Conservation (phyloP, 2,797 vertebrate genomes). For the Oceanodroma leucorhoa region DNA sequence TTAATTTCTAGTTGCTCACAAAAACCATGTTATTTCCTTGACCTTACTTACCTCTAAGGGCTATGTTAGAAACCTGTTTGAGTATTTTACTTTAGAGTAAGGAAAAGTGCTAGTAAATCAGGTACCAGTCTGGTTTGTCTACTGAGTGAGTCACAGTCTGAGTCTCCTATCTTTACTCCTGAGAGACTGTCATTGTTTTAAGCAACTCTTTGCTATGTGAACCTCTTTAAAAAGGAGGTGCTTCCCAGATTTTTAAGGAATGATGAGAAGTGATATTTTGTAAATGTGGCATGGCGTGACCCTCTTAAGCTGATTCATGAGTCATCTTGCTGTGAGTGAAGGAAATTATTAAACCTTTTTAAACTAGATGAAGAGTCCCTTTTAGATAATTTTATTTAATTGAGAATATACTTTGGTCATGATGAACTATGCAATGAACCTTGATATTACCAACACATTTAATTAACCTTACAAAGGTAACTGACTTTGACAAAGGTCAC, state of each 20-base stretch:
- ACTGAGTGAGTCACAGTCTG: no score
- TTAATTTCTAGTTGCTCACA: not conserved
- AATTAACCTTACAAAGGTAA: not conserved
- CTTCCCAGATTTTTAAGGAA: not conserved
- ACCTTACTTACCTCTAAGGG: not conserved
- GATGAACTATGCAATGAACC: not conserved
- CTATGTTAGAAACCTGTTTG: not conserved
- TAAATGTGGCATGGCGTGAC: not conserved
- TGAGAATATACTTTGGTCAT: not conserved
- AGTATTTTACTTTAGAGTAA: not conserved
- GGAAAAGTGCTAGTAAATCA: not conserved
- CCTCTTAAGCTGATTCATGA: not conserved
- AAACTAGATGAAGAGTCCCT: not conserved
- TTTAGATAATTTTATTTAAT: not conserved
- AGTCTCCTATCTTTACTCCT: accelerated
- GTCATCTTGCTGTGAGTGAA: not conserved
- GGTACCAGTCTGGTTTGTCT: not conserved
- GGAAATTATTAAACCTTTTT: not conserved
- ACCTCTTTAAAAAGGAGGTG: not conserved
- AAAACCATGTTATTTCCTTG: not conserved
- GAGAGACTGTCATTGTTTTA: accelerated
- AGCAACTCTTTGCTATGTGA: not conserved
- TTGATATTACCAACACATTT: not conserved
- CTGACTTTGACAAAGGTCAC: not conserved
- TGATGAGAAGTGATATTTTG: not conserved